Percentiles rank a stretch among this genome's conserved stretches.
These are phyloP conservation scores for Drosophila murphyi DNA, from an alignment of 1,140 invertebrate genomes.

Conservation along the genomic window DNA sequence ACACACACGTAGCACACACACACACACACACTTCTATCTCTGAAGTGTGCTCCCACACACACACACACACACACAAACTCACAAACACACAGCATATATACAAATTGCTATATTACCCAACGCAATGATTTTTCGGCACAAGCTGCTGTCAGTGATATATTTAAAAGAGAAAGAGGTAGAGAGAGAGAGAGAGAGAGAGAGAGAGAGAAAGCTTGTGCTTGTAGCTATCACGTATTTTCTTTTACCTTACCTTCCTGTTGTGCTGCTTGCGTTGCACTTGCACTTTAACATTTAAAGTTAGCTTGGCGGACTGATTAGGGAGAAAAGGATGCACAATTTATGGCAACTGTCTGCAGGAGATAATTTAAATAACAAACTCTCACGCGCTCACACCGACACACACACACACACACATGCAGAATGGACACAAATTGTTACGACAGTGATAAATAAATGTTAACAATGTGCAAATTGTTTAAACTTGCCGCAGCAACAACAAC, in stretches of 20 bases:
- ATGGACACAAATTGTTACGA: constrained; percentile 47
- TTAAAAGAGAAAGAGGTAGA: neutral
- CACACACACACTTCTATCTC: constrained; percentile 1
- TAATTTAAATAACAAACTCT: constrained; percentile 49
- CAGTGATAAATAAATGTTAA: constrained; percentile 60
- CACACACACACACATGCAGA: constrained; percentile 17
- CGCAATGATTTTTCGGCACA: constrained; percentile 55
- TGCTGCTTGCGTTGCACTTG: constrained; percentile 7
- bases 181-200: neutral
- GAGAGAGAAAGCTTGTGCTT: neutral
- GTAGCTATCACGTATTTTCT: neutral
- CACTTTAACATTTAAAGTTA: constrained; percentile 47
- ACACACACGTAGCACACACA: neutral
- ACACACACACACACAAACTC: no score
- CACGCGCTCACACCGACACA: constrained; percentile 7
- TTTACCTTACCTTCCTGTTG: neutral
- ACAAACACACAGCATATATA: neutral
- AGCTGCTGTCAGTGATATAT: constrained; percentile 52
- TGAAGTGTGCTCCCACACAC: neutral
- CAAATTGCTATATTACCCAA: constrained; percentile 43
- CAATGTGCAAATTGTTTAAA: constrained; percentile 57
- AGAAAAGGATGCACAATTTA: constrained; percentile 38
- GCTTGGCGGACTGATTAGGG: constrained; percentile 33
- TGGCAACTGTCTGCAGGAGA: constrained; percentile 44
- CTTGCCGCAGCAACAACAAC: constrained; percentile 51